Evolutionary conservation across 53 echinoderm and acorn worm genomes (phyloP).

Genomic region (Patiria pectinifera): DNA sequence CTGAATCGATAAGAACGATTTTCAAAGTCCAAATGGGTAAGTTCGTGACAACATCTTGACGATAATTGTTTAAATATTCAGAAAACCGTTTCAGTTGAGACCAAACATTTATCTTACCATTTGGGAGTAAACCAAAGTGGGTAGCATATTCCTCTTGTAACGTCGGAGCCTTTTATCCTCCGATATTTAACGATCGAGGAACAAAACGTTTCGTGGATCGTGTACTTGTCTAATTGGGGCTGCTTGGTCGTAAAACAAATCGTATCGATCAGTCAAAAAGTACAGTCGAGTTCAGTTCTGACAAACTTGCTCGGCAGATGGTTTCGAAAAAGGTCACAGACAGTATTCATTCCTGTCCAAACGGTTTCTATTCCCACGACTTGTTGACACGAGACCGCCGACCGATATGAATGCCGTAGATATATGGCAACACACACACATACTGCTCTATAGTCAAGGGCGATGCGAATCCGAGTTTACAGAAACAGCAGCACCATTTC

Average conservation of each 20-base stretch:
- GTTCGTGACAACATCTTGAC: too few relatives aligned
- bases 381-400: conserved; percentile 18
- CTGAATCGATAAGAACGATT: too few relatives aligned
- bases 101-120: too few relatives aligned
- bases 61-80: too few relatives aligned
- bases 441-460: neutral
- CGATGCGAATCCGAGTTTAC: neutral
- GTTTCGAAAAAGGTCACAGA: conserved; percentile 3
- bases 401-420: neutral
- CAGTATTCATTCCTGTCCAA: neutral
- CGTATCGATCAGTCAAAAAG: neutral
- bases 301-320: neutral
- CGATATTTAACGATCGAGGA: neutral
- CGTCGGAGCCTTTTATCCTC: neutral
- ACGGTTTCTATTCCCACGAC: conserved; percentile 22
- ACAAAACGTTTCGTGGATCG: neutral
- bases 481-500: neutral
- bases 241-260: neutral
- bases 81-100: too few relatives aligned
- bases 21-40: too few relatives aligned
- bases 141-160: neutral
- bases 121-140: too few relatives aligned
- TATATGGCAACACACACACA: neutral
- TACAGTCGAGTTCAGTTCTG: conserved; percentile 27
- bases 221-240: neutral